Evolutionary conservation across 2,888 invertebrate species (phyloP).

Genomic region (Nineta flava): DNA sequence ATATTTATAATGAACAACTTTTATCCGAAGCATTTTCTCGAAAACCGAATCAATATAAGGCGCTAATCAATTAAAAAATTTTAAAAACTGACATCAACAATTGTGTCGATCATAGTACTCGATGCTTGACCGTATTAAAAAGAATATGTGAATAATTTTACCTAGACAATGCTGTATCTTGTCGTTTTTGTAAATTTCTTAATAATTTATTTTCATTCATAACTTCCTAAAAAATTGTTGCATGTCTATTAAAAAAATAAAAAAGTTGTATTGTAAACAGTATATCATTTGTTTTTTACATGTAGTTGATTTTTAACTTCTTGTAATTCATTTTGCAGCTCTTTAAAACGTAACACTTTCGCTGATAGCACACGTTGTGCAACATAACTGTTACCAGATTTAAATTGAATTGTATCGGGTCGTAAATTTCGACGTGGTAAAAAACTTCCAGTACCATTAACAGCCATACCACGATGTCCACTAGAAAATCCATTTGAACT

Average conservation of each 20-base stretch:
- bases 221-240: constrained; percentile 33
- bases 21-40: too few species aligned
- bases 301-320: constrained; percentile 66
- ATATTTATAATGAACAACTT: too few species aligned
- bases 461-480: not conserved
- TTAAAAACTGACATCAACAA: too few species aligned
- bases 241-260: too few species aligned
- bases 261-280: not conserved
- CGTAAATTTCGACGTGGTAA: not conserved
- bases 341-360: constrained; percentile 55
- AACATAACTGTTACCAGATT: constrained; percentile 10
- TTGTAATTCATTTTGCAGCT: constrained; percentile 61
- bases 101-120: too few species aligned
- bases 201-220: constrained; percentile 59
- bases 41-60: too few species aligned
- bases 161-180: constrained; percentile 60
- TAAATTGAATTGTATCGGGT: not conserved
- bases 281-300: constrained; percentile 23
- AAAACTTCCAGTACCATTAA: not conserved
- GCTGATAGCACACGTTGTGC: constrained; percentile 58
- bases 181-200: constrained; percentile 61
- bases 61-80: too few species aligned
- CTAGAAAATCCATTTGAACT: not conserved
- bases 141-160: constrained; percentile 19
- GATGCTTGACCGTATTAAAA: too few species aligned